Percentiles rank a stretch among this genome's conserved stretches.
Evolutionary conservation across 2,888 invertebrate species (phyloP).

Genomic region (Therioaphis trifolii): DNA sequence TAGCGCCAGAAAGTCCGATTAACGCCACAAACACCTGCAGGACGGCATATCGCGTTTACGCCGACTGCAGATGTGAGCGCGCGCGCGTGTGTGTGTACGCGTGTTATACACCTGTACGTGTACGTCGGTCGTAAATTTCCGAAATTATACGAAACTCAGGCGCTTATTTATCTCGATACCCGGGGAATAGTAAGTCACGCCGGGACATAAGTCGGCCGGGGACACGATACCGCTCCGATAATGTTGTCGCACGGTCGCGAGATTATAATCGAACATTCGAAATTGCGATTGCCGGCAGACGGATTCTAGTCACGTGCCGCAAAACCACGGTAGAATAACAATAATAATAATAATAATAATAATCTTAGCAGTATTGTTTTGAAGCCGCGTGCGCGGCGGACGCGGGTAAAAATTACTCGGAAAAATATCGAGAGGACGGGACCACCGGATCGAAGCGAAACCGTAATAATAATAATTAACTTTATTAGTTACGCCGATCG

Average conservation of each 20-base stretch:
- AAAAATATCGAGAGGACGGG: not conserved
- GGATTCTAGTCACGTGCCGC: slow-evolving; percentile 49
- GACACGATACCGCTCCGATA: slow-evolving; percentile 4
- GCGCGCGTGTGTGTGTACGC: too few relatives aligned
- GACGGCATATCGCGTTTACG: too few relatives aligned
- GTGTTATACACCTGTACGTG: too few relatives aligned
- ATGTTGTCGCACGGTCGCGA: slow-evolving; percentile 37
- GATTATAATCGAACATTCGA: slow-evolving; percentile 45
- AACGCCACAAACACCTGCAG: too few relatives aligned
- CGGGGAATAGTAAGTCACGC: not conserved
- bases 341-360: slow-evolving; percentile 41
- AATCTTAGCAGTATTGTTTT: slow-evolving; percentile 32
- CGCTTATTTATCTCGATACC: slow-evolving; percentile 5
- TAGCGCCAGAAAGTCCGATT: too few relatives aligned
- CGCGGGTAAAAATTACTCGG: not conserved
- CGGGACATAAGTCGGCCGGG: slow-evolving; percentile 3
- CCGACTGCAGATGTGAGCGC: too few relatives aligned
- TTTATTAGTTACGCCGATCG: too few relatives aligned
- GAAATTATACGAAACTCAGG: not conserved
- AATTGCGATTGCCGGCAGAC: slow-evolving; percentile 14
- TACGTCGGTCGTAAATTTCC: slow-evolving; percentile 39
- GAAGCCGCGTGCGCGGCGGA: not conserved
- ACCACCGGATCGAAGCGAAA: not conserved
- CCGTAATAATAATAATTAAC: not conserved
- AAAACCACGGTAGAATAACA: slow-evolving; percentile 18